Evolutionary conservation across 2,888 invertebrate species (phyloP), one percentile per base, ranked within the genome.

Genomic region (Camptogramma bilineatum): DNA sequence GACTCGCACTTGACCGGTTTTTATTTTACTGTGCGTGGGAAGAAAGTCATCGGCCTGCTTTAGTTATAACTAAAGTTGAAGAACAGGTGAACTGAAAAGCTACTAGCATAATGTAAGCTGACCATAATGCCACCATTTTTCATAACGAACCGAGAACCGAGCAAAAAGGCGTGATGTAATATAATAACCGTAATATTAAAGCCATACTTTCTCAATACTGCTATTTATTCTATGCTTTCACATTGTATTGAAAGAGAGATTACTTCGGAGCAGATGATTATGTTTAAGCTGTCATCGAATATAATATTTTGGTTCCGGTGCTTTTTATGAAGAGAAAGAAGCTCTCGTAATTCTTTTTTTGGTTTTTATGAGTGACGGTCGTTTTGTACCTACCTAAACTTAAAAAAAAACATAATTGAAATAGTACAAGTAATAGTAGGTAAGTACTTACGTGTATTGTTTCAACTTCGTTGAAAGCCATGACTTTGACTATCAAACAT

Each of bases 191-290:
- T 77, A 75, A 81, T 79, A 81, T 81, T 72, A 78, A 78, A 80
- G 71, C 72, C 74, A 72, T 75, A 76, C 80, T 83, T 84, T 83
- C 79, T 79, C 77, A 74, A 70, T 70, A 73, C 70, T 73, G 70
- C 55, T 73, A 71, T 8, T 2, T 66, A 44, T 62, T 66, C 60
- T 54, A 53, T 44, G 18, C 24, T 42, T 66, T 55, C 61, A 46
- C 58, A 58, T 58, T 24, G 54, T 52, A 62, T 67, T 80, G 82
- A 82, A 81, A 84, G 82, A 84, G 81, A 83, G 73, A 85, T 83
- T 78, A 79, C 79, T 77, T 79, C 80, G 78, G 75, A 74, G 78
- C 89, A 87, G 80, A 84, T 88, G 89, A 87, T 83, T 79, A 79
- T 78, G 77, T 80, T 84, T 77, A 75, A 79, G 68, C 79, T 85